Percentiles rank a stretch among this genome's conserved stretches.
Evolutionary conservation across 2,888 invertebrate species (phyloP).

Genomic region (Hirtodrosophila confusa): DNA sequence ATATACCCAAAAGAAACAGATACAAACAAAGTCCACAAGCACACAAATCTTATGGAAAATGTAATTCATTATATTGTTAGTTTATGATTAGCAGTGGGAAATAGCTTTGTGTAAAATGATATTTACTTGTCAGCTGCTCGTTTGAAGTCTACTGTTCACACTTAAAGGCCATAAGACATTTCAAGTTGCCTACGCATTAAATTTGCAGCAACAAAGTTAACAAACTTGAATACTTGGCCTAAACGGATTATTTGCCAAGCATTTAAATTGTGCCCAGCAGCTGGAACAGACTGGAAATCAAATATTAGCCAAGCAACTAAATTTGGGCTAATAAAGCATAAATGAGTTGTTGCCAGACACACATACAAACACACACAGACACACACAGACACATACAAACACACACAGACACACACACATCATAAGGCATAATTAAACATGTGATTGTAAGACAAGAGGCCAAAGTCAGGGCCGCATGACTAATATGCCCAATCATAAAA

Average conservation of each 20-base stretch:
- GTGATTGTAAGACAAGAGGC: slow-evolving; percentile 30
- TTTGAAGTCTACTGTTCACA: too few relatives aligned
- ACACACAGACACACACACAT: neutral
- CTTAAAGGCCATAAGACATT: neutral
- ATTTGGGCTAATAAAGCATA: slow-evolving; percentile 31
- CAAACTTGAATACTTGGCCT: neutral
- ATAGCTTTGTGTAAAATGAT: too few relatives aligned
- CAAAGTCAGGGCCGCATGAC: slow-evolving; percentile 29
- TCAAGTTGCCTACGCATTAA: neutral
- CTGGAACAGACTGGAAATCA: slow-evolving; percentile 13
- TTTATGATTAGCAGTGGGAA: too few relatives aligned
- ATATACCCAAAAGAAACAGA: too few relatives aligned
- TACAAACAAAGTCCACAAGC: too few relatives aligned
- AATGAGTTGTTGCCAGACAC: slow-evolving; percentile 16
- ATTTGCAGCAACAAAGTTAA: neutral
- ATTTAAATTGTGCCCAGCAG: slow-evolving; percentile 14
- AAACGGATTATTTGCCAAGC: slow-evolving; percentile 16
- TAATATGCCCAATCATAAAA: slow-evolving; percentile 76
- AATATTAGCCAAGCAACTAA: slow-evolving; percentile 22
- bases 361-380: slow-evolving; percentile 4
- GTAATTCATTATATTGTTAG: too few relatives aligned
- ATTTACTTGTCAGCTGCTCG: too few relatives aligned
- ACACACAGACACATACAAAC: neutral
- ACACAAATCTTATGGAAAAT: too few relatives aligned
- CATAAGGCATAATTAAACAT: slow-evolving; percentile 58